Conservation (phyloP, 2,888 invertebrate species). For the Hyposoter dolosus region DNA sequence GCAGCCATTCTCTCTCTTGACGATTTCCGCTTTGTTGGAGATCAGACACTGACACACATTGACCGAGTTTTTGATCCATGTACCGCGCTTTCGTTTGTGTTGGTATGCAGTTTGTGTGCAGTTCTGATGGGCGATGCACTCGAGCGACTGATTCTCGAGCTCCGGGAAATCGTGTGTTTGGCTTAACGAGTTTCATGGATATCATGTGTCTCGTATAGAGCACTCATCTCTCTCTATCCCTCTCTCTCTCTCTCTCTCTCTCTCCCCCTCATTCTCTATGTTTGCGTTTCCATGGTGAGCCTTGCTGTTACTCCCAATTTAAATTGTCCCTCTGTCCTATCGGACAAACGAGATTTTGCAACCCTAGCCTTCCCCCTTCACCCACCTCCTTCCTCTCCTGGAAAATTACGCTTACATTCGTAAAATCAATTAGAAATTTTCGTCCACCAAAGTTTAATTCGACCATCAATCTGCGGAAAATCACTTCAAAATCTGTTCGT, state of each 20-base stretch:
- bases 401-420: slow-evolving; percentile 4
- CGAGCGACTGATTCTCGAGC: slow-evolving; percentile 48
- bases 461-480: slow-evolving; percentile 2
- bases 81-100: slow-evolving; percentile 1
- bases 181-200: slow-evolving; percentile 60
- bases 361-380: neutral
- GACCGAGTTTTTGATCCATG: slow-evolving; percentile 5
- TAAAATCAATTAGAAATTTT: slow-evolving; percentile 64
- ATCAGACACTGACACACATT: slow-evolving; percentile 20
- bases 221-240: slow-evolving; percentile 36
- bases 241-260: slow-evolving; percentile 11
- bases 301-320: slow-evolving; percentile 31
- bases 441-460: neutral
- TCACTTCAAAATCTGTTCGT: neutral
- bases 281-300: neutral
- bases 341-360: slow-evolving; percentile 14
- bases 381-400: neutral
- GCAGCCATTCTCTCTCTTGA: neutral
- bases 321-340: slow-evolving; percentile 56
- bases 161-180: slow-evolving; percentile 51
- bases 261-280: slow-evolving; percentile 8
- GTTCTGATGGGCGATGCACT: slow-evolving; percentile 37
- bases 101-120: slow-evolving; percentile 12
- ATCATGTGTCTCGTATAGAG: slow-evolving; percentile 11
- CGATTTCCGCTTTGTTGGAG: slow-evolving; percentile 49